phyloP scores from a whole-genome alignment of 2,113 vertebrate species.

The Columba livia region DNA sequence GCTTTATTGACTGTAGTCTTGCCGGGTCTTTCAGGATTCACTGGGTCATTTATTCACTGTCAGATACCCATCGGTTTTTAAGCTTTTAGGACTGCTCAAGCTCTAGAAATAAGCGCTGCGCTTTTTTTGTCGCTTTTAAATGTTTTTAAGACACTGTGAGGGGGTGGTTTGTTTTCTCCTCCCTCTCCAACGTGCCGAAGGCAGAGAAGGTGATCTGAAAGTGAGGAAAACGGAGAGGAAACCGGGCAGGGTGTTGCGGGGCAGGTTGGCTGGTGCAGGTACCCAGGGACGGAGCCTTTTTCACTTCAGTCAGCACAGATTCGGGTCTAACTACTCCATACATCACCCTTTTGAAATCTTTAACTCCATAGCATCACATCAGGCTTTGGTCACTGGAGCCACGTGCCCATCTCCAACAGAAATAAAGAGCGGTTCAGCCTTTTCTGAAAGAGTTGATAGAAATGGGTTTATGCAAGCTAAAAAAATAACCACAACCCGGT shows the following conservation, averaged over 20 bases:
- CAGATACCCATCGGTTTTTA: background rate
- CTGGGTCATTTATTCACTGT: constrained; percentile 41
- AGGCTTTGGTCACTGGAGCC: background rate
- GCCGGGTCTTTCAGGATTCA: constrained; percentile 36
- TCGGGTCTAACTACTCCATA: background rate
- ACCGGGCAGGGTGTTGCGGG: background rate
- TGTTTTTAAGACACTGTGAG: background rate
- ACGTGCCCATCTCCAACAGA: background rate
- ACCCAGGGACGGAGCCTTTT: background rate
- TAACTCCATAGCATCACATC: background rate
- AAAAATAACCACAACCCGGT: background rate
- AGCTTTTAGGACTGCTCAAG: background rate
- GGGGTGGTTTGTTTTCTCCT: background rate
- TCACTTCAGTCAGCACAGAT: background rate
- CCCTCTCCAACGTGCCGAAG: background rate
- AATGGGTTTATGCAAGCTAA: background rate
- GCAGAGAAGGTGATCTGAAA: background rate
- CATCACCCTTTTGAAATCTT: background rate
- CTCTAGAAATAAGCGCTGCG: background rate
- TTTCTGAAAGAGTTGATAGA: background rate
- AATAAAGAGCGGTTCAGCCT: background rate
- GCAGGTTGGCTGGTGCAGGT: background rate
- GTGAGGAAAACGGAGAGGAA: background rate
- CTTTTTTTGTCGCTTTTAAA: background rate
- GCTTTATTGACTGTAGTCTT: constrained; percentile 53